A percentile compares a stretch with the other conserved stretches of the same genome.
phyloP scores from a whole-genome alignment of 2,113 vertebrate genomes.

The Microtus ochrogaster region DNA sequence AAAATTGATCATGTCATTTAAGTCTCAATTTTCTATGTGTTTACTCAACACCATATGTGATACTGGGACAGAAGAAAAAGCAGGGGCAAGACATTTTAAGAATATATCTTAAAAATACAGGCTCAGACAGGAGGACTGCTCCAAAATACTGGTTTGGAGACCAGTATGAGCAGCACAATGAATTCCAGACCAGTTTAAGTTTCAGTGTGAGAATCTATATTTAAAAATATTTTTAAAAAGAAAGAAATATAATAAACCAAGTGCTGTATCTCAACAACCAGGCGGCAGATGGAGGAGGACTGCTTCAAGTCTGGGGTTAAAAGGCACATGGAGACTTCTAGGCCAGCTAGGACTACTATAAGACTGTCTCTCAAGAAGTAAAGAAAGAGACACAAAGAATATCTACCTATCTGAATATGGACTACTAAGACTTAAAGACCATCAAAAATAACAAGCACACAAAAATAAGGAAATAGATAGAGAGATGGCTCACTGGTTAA shows the following conservation, averaged over 20 bases:
- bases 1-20: background rate
- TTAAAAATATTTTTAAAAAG: background rate
- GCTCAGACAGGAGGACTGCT: background rate
- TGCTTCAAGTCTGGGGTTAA: background rate
- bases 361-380: background rate
- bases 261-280: background rate
- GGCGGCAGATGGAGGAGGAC: background rate
- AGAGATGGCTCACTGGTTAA: background rate
- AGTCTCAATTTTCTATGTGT: background rate
- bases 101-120: constrained; percentile 3
- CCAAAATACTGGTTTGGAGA: background rate
- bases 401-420: background rate
- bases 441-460: background rate
- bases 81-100: background rate
- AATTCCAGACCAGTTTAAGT: background rate
- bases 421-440: background rate
- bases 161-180: background rate
- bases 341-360: background rate
- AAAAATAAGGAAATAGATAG: background rate
- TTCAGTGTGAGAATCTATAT: no score
- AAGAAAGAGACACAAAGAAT: background rate
- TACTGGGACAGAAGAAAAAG: background rate
- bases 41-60: constrained; percentile 13
- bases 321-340: background rate
- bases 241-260: background rate